Conservation (phyloP, 2,113 vertebrate species). For the Ginglymostoma cirratum region DNA sequence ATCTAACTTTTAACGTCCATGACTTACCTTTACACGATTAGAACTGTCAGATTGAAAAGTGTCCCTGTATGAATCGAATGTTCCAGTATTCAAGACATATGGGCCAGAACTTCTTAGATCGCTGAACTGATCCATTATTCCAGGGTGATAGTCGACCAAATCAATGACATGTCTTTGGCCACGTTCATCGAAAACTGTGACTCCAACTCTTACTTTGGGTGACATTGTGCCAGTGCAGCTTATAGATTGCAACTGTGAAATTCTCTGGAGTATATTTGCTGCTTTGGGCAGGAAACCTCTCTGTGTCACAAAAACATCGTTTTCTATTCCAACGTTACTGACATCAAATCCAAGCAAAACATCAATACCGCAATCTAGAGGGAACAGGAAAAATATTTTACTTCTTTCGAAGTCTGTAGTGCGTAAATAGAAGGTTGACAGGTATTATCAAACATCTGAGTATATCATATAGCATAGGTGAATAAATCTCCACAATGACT, state of each 20-base stretch:
- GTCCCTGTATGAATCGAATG: constrained; percentile 66
- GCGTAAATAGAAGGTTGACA: neutral
- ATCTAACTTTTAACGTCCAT: neutral
- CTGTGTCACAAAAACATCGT: constrained; percentile 73
- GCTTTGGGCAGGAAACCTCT: constrained; percentile 70
- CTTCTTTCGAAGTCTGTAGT: neutral
- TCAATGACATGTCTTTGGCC: constrained; percentile 67
- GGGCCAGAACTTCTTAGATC: constrained; percentile 66
- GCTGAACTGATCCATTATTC: constrained; percentile 66
- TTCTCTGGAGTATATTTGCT: constrained; percentile 65
- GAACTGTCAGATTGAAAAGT: constrained; percentile 61
- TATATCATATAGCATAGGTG: neutral
- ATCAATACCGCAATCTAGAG: constrained; percentile 74
- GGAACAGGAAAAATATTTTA: neutral
- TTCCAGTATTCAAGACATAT: constrained; percentile 64
- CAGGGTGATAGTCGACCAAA: constrained; percentile 62
- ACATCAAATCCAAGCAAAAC: constrained; percentile 90
- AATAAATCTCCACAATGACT: neutral
- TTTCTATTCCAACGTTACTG: constrained; percentile 45
- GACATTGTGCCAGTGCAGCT: constrained; percentile 70
- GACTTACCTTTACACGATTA: constrained; percentile 65
- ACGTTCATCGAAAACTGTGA: constrained; percentile 60
- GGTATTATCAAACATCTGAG: neutral
- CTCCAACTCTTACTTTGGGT: constrained; percentile 67
- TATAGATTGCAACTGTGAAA: constrained; percentile 70